Conservation (phyloP, 2,113 vertebrate species). For the Toxostoma redivivum region DNA sequence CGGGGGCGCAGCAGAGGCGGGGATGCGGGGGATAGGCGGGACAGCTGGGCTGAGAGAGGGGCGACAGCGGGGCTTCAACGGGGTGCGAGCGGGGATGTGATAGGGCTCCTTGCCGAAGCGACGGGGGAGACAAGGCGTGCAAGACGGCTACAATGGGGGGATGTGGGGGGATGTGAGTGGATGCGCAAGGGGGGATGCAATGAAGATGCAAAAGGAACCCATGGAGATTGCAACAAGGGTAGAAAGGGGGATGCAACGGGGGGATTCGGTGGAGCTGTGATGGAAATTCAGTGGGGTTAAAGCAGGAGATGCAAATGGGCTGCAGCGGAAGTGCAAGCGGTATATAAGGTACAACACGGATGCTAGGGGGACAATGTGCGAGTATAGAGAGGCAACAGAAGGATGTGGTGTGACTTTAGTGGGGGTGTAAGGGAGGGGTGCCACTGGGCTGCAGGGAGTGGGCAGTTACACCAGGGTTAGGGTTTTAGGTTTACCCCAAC, state of each 20-base stretch:
- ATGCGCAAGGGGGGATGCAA: background rate
- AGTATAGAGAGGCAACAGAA: background rate
- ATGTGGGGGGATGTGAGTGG: background rate
- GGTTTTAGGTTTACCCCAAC: background rate
- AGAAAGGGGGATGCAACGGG: background rate
- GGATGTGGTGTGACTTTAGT: background rate
- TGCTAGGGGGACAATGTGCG: too few species aligned
- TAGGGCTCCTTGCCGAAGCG: rapidly evolving
- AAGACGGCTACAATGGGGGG: background rate
- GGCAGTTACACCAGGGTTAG: background rate
- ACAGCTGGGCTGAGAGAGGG: background rate
- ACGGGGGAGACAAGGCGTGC: too few species aligned
- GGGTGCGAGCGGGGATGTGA: too few species aligned
- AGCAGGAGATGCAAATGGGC: background rate
- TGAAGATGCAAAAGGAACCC: background rate
- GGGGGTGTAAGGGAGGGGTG: background rate
- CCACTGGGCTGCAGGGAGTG: background rate
- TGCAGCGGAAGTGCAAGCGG: too few species aligned
- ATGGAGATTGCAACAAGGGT: too few species aligned
- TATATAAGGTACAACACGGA: background rate
- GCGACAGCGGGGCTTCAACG: background rate
- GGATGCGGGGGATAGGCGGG: background rate
- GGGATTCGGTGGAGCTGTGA: background rate
- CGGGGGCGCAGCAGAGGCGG: background rate
- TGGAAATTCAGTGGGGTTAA: background rate